phyloP scores from a whole-genome alignment of 2,797 vertebrate species.

The Dendrocincla tyrannina region DNA sequence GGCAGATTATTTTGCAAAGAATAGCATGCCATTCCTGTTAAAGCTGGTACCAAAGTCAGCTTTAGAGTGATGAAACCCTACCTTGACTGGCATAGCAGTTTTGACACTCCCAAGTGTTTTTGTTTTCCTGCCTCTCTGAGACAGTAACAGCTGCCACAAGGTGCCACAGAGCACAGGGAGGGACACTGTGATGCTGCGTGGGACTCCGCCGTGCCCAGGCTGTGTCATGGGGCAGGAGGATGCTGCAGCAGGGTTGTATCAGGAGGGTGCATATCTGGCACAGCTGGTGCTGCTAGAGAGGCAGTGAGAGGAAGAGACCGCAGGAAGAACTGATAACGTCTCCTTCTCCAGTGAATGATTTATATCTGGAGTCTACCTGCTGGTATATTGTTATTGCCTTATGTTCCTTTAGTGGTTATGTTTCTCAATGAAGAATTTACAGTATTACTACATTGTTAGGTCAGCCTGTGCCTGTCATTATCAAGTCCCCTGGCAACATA shows the following conservation, averaged over 20 bases:
- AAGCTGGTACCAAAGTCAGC: background rate
- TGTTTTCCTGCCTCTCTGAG: background rate
- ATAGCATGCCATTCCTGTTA: background rate
- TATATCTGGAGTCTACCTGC: background rate
- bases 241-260: background rate
- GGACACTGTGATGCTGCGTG: fast-evolving
- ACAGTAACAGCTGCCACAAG: background rate
- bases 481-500: background rate
- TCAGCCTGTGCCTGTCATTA: background rate
- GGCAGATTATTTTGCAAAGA: background rate
- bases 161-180: background rate
- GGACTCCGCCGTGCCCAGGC: background rate
- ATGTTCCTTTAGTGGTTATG: fast-evolving
- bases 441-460: background rate
- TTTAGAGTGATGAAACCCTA: fast-evolving
- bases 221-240: background rate
- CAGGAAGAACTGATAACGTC: background rate
- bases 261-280: background rate
- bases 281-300: background rate
- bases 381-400: background rate
- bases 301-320: background rate
- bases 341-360: background rate
- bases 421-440: background rate
- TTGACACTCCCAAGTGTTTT: background rate
- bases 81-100: background rate